Evolutionary conservation across 2,797 vertebrate genomes (phyloP), one percentile per base, ranked within the genome.

Genomic region (Triplophysa bombifrons): DNA sequence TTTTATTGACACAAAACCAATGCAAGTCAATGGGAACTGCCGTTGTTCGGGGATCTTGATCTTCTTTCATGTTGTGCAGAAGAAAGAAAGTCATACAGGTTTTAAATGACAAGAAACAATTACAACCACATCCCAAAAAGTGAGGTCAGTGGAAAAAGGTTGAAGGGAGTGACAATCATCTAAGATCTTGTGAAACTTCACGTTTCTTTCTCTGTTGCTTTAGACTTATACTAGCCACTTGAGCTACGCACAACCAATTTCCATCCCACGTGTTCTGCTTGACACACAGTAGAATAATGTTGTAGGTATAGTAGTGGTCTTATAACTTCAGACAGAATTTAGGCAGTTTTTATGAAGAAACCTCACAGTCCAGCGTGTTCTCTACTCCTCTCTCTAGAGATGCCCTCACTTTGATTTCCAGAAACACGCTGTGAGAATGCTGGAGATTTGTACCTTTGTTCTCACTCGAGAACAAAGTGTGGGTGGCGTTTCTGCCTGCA

Each of bases 391-490:
- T 65, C 34, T 63, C 58, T 71, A 22, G 25, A 70, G 66, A 69
- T 70, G 55, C 19, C 66, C 20, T 6, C 30, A 16, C 64, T 56
- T 46, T 76, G 64, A 76, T 76, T 46, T 67, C 51, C 25, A 44
- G 63, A 66, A 34, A 76, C 61, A 55, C 8, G 34, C 4, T 77
- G 65, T 20, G 19, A 70, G 25, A 0, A 0, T 14, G 30, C 4
- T 61, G 46, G 14, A 70, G n/a, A 30, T 78, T 51, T 41, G 1
- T 13, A 51, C 34, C 65, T 55, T 76, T 41, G 19, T 44, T 74
- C 72, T 64, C 61, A 19, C n/a, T 9, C n/a, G 20, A 25, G 76
- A 78, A 38, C 44, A 16, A 19, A 60, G 53, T 10, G 13, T 77
- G 75, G 25, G 19, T 77, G 75, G 67, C 65, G 7, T 68, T 51